phyloP scores from a whole-genome alignment of 2,797 vertebrate species.

The Phrynocephalus vlangalii region DNA sequence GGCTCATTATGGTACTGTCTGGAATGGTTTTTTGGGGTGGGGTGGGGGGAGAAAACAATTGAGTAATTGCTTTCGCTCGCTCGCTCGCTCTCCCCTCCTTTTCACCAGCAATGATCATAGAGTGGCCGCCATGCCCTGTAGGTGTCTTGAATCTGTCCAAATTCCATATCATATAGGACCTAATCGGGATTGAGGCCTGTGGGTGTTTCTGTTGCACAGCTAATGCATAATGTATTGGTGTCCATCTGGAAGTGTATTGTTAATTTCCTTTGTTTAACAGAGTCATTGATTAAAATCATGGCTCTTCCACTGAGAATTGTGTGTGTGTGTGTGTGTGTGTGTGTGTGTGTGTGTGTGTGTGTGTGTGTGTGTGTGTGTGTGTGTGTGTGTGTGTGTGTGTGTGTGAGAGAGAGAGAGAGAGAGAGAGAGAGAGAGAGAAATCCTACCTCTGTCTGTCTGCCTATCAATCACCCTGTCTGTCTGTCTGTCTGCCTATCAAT shows the following conservation, averaged over 20 bases:
- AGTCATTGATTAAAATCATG: not conserved
- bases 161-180: not conserved
- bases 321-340: rapidly evolving
- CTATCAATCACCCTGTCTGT: no score
- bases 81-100: no score
- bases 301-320: not conserved
- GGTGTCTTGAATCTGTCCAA: not conserved
- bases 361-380: rapidly evolving
- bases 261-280: constrained; percentile 34
- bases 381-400: not conserved
- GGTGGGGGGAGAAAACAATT: no score
- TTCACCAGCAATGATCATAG: not conserved
- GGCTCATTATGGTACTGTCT: no score
- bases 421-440: no score
- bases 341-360: no score
- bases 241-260: not conserved
- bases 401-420: not conserved
- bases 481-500: no score
- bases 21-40: no score
- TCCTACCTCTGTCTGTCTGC: no score
- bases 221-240: constrained; percentile 36
- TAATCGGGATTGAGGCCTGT: not conserved
- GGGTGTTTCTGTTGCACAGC: not conserved
- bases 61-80: no score
- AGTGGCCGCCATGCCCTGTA: not conserved